Evolutionary conservation across 1,140 invertebrate genomes (phyloP).

Genomic region (Pachyrhynchus sulphureomaculatus): DNA sequence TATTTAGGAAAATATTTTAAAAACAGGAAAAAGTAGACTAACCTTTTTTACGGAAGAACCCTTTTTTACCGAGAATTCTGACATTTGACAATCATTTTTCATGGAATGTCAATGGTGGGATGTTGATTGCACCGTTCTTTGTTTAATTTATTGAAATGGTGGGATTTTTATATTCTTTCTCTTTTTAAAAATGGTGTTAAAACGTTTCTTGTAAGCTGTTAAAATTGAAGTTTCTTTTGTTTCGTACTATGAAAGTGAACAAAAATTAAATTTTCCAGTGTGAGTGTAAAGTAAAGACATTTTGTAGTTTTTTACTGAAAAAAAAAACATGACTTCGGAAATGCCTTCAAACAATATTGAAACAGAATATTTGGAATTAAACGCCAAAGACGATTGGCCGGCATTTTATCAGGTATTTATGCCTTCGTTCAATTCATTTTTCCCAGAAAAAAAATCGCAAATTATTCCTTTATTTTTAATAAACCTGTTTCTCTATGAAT

Average conservation of each 20-base stretch:
- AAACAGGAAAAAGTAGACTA: too few relatives aligned
- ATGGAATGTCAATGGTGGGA: too few relatives aligned
- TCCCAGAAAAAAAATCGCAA: not conserved
- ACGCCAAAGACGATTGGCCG: constrained; percentile 63
- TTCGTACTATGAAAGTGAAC: constrained; percentile 15
- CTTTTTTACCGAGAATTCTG: too few relatives aligned
- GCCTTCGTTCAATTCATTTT: constrained; percentile 14
- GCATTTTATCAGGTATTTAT: constrained; percentile 65
- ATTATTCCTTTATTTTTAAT: constrained; percentile 1
- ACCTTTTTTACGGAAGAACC: too few relatives aligned
- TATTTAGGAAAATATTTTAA: too few relatives aligned
- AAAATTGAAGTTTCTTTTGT: constrained; percentile 8
- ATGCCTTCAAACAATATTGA: constrained; percentile 58
- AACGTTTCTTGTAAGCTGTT: constrained; percentile 30
- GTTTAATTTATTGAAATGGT: constrained; percentile 6
- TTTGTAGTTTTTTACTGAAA: not conserved
- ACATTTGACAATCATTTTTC: too few relatives aligned
- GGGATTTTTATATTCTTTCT: constrained; percentile 7
- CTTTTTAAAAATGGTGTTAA: constrained; percentile 36
- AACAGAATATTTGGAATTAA: constrained; percentile 67
- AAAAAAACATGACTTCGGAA: constrained; percentile 42
- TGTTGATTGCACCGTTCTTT: not conserved
- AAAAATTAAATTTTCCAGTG: constrained; percentile 21
- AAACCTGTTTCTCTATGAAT: constrained; percentile 1
- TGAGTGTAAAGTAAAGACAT: constrained; percentile 9